A percentile compares a stretch with the other conserved stretches of the same genome.
These are phyloP conservation scores for Acanthosepion lycidas DNA, from an alignment of 2,888 invertebrate genomes.

Conservation along the genomic window DNA sequence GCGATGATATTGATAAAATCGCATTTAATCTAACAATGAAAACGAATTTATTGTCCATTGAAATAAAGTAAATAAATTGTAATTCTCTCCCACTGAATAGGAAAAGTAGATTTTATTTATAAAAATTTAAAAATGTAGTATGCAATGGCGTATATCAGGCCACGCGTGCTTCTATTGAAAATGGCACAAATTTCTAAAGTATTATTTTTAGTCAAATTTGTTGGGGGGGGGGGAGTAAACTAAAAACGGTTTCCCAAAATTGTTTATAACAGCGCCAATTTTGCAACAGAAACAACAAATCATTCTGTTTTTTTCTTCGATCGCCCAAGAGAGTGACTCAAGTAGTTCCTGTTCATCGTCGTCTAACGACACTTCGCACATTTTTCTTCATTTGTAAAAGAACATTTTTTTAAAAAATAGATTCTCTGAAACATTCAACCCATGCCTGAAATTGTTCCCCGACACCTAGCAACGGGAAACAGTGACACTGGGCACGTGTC, in stretches of 20 bases:
- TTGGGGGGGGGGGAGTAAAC: not conserved
- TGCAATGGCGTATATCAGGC: not conserved
- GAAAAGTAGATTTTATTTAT: not conserved
- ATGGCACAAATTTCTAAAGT: not conserved
- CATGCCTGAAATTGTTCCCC: conserved; percentile 40
- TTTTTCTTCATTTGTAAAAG: not conserved
- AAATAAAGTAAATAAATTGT: too few species aligned
- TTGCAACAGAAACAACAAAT: not conserved
- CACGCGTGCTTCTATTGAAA: not conserved
- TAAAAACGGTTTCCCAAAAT: not conserved
- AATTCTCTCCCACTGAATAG: too few species aligned
- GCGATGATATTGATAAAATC: not conserved
- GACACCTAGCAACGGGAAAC: conserved; percentile 44
- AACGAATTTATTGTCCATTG: not conserved
- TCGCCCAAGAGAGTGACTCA: not conserved
- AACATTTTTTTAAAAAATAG: not conserved
- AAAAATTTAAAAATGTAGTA: not conserved
- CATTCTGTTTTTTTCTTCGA: not conserved
- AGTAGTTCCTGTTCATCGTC: not conserved
- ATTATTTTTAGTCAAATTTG: not conserved
- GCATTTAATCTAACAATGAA: not conserved
- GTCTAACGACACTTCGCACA: not conserved
- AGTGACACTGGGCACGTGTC: conserved; percentile 44
- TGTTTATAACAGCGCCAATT: not conserved
- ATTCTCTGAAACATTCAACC: not conserved